Conservation (phyloP, 1,140 invertebrate species). For the Octopus sinensis region DNA sequence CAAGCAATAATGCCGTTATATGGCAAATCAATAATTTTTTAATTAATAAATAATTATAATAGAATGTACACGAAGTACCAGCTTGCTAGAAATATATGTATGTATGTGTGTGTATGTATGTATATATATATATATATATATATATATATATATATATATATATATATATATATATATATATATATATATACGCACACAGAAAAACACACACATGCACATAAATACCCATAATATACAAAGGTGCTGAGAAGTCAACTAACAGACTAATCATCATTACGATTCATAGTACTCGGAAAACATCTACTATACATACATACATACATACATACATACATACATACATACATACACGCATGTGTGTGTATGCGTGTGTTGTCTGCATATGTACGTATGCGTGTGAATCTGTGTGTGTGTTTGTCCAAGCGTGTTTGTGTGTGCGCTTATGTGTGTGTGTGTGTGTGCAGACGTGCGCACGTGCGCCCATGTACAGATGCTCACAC, state of each 20-base stretch:
- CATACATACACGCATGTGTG: not conserved
- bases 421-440: not conserved
- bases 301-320: not conserved
- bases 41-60: no score
- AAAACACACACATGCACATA: not conserved
- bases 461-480: no score
- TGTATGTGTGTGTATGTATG: no score
- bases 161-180: not conserved
- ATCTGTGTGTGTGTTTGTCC: not conserved
- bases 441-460: no score
- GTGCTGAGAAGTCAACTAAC: not conserved
- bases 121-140: not conserved
- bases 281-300: not conserved
- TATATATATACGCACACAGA: not conserved
- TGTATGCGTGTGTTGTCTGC: no score
- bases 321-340: not conserved
- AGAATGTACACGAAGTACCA: no score
- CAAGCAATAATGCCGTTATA: no score
- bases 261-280: not conserved
- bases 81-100: no score
- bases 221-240: not conserved
- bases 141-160: not conserved
- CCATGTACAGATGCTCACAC: not conserved
- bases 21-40: no score
- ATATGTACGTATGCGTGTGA: not conserved